A percentile compares a stretch with the other conserved stretches of the same genome.
phyloP scores from a whole-genome alignment of 2,888 invertebrate genomes.

The Drosophila longiperda region DNA sequence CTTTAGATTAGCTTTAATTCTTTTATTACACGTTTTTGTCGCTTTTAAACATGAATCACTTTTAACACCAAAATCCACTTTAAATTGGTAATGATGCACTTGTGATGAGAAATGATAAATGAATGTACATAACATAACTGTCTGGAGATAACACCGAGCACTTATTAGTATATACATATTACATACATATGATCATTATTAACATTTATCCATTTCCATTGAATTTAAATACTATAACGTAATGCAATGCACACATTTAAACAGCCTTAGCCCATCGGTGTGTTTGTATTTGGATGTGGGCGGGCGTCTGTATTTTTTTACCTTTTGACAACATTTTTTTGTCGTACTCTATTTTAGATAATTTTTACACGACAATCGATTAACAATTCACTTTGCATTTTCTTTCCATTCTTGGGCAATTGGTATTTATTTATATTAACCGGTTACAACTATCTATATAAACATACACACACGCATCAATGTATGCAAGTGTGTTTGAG shows the following conservation, averaged over 20 bases:
- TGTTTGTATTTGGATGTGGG: neutral
- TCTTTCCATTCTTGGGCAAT: neutral
- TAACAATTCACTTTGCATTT: neutral
- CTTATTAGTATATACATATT: neutral
- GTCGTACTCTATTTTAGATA: neutral
- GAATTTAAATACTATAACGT: neutral
- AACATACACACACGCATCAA: conserved; percentile 10
- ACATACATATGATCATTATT: neutral
- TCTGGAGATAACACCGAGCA: neutral
- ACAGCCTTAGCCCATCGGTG: neutral
- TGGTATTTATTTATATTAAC: neutral
- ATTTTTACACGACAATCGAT: neutral
- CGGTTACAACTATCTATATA: conserved; percentile 10
- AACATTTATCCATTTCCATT: neutral
- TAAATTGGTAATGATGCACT: neutral
- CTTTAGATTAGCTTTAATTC: neutral
- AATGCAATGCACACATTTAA: neutral
- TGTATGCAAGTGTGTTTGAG: neutral
- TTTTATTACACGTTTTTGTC: neutral
- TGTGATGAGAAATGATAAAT: neutral
- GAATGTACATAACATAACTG: neutral
- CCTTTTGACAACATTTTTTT: neutral
- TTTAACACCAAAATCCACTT: neutral
- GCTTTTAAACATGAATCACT: neutral
- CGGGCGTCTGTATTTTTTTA: neutral